These are phyloP conservation scores for Harpegnathos saltator DNA, from an alignment of 1,140 invertebrate species.

Conservation along the genomic window DNA sequence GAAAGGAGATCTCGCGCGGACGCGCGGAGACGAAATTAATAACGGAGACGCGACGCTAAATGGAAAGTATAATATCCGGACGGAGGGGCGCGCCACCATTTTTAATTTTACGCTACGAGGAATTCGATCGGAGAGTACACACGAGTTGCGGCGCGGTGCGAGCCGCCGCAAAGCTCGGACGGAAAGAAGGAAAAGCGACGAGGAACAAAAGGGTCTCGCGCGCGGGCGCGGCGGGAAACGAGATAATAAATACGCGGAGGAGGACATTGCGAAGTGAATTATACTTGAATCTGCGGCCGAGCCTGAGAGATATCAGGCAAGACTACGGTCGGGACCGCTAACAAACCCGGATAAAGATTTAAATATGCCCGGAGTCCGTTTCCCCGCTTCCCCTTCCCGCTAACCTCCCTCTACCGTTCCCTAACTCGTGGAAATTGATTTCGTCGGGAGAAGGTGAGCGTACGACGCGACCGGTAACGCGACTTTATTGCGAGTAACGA, in stretches of 20 bases:
- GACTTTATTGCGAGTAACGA: constrained; percentile 48
- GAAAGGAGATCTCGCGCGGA: not conserved
- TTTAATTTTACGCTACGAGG: constrained; percentile 59
- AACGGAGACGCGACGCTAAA: constrained; percentile 42
- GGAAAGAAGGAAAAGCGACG: constrained; percentile 53
- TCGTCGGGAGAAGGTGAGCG: constrained; percentile 30
- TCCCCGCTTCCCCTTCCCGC: too few species aligned
- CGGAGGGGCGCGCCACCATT: not conserved
- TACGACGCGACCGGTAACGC: constrained; percentile 8
- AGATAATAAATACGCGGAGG: constrained; percentile 46
- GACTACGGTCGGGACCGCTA: constrained; percentile 38
- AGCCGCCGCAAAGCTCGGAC: not conserved
- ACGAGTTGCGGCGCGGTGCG: not conserved
- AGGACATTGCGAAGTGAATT: constrained; percentile 32
- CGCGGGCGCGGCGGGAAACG: constrained; percentile 11
- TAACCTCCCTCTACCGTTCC: not conserved
- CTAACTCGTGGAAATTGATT: constrained; percentile 56
- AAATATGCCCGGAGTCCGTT: constrained; percentile 22
- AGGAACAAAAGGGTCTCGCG: constrained; percentile 22
- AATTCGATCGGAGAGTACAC: constrained; percentile 46
- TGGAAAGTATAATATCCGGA: constrained; percentile 60
- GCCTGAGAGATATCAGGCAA: constrained; percentile 59
- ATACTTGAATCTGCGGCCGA: constrained; percentile 15
- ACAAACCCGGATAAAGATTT: constrained; percentile 48
- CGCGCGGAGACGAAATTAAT: constrained; percentile 38